Evolutionary conservation across 2,888 invertebrate genomes (phyloP), one percentile per base, ranked within the genome.

Genomic region (Metellina segmentata): DNA sequence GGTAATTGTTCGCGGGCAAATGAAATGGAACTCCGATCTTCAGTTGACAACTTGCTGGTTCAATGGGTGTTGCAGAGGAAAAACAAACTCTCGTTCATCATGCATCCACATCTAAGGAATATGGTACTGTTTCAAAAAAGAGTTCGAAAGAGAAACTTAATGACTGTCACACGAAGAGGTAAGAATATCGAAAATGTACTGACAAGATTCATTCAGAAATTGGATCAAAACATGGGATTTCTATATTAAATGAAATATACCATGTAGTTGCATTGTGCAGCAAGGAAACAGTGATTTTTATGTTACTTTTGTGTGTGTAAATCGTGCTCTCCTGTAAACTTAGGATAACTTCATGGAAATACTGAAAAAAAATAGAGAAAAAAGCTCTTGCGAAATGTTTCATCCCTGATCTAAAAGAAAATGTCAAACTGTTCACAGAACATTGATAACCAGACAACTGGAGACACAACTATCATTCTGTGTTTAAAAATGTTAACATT

Each of bases 21-120:
- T 51, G 78, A 52, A 72, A 9, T 19, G 69, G 48, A 53, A 87
- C 71, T 71, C 53, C 13, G 51, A 34, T 71, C 61, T 9, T 75
- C 13, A 34, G 8, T 75, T 52, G 16, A 11, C 48, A 61, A 75
- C 19, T 75, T 75, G 9, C 61, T 5, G 9, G 61, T 77, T 77
- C 75, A 61, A 91, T 91, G 90, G 90, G 90, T 20, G 77, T 74
- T 53, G 19, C 53, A 16, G 70, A 82, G 51, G 90, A 91, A 81
- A 81, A 85, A 13, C 48, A 78, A 71, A 86, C n/a, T 52, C 86
- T 91, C 52, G 49, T 81, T 61, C 49, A 34, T 7, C 79, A 79
- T 34, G 77, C 49, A 16, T 19, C 61, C 48, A 53, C 86, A 69
- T 71, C 90, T 53, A 91, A 69, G 13, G 82, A 81, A 86, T 91